Conservation (phyloP, 2,113 vertebrate genomes). For the Esox niger region DNA sequence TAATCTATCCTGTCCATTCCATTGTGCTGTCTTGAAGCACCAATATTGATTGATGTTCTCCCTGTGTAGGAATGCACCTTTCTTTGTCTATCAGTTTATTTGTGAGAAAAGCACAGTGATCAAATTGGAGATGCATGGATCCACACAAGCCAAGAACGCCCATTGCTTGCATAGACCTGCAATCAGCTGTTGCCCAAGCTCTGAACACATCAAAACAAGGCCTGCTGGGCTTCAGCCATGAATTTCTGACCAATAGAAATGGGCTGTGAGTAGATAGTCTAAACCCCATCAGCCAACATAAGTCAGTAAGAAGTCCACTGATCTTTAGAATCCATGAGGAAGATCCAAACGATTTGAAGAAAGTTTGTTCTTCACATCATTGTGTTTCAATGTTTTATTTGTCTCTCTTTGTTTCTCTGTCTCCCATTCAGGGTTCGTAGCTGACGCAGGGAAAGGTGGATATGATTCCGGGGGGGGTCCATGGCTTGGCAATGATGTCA, state of each 20-base stretch:
- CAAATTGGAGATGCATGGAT: background rate
- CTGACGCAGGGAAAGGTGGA: no score
- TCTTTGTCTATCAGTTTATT: constrained; percentile 55
- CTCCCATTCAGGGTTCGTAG: no score
- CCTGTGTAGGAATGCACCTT: constrained; percentile 43
- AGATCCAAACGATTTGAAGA: background rate
- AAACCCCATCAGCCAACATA: no score
- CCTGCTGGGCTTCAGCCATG: background rate
- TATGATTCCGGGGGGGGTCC: no score
- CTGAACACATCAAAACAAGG: no score
- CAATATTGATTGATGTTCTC: constrained; percentile 42
- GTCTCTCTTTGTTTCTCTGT: no score
- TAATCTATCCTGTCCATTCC: constrained; percentile 7
- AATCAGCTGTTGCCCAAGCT: no score
- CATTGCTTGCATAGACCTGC: background rate
- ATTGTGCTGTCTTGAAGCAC: constrained; percentile 32
- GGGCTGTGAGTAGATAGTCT: background rate
- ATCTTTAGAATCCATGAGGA: background rate
- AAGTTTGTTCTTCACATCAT: background rate
- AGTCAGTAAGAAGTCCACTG: background rate
- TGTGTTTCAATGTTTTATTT: no score
- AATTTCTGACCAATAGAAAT: background rate
- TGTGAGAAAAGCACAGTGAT: constrained; percentile 17
- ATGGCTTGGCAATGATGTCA: no score
- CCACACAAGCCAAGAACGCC: background rate